Percentiles rank a stretch among this genome's conserved stretches.
Conservation (phyloP, 2,888 invertebrate species). For the Drosophila anomalata region DNA sequence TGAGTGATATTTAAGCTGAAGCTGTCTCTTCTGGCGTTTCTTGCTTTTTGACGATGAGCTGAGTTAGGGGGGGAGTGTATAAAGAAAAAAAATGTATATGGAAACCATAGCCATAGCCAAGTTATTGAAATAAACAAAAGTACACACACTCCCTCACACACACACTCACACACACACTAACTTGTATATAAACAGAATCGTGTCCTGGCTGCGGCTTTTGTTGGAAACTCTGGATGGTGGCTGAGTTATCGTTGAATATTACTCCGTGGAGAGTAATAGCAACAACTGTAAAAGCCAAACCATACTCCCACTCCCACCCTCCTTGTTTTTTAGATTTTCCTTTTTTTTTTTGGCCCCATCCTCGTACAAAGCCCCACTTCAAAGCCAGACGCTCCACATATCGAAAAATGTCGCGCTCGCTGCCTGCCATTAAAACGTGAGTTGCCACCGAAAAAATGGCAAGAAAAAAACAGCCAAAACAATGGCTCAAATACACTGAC, state of each 20-base stretch:
- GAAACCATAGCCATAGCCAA: slow-evolving; percentile 36
- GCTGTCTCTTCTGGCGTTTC: slow-evolving; percentile 11
- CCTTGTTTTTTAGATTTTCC: background rate
- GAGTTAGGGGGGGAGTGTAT: slow-evolving; percentile 12
- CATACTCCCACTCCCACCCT: slow-evolving; percentile 10
- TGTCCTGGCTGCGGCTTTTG: slow-evolving; percentile 47
- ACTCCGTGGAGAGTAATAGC: slow-evolving; percentile 73
- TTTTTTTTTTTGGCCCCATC: background rate
- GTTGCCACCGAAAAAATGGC: slow-evolving; percentile 23
- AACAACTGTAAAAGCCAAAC: slow-evolving; percentile 46
- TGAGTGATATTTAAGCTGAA: slow-evolving; percentile 61
- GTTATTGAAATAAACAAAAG: slow-evolving; percentile 80
- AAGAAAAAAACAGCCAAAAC: slow-evolving; percentile 17
- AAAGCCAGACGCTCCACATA: slow-evolving; percentile 45
- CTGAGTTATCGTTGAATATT: slow-evolving; percentile 75
- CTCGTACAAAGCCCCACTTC: slow-evolving; percentile 32
- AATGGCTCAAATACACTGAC: slow-evolving; percentile 10
- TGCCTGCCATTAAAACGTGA: slow-evolving; percentile 71
- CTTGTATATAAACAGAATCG: slow-evolving; percentile 24
- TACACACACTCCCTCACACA: slow-evolving; percentile 1
- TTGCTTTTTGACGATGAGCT: background rate
- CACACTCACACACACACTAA: too few species aligned
- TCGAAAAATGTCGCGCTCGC: slow-evolving; percentile 61
- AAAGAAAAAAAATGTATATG: slow-evolving; percentile 10
- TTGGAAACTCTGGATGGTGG: slow-evolving; percentile 37